Conservation (phyloP, 2,888 invertebrate genomes). For the Lasioglossum marginatum region DNA sequence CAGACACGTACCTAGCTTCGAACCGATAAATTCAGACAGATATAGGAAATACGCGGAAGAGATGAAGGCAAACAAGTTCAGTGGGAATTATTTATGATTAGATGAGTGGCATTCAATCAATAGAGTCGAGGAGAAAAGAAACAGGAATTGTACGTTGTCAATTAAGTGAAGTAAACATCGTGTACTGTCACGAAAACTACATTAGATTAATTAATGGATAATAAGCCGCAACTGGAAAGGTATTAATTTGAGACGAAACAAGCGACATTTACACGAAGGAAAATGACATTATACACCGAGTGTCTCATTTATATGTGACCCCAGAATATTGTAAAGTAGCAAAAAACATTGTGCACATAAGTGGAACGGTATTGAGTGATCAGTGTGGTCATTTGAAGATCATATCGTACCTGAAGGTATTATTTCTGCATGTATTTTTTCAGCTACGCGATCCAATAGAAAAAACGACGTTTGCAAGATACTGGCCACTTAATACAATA, state of each 20-base stretch:
- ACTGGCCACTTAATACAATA: too few relatives aligned
- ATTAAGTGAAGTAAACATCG: background rate
- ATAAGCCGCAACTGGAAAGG: background rate
- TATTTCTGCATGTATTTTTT: too few relatives aligned
- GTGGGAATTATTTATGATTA: conserved; percentile 1
- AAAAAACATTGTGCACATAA: background rate
- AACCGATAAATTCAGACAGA: conserved; percentile 6
- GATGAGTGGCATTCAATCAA: background rate
- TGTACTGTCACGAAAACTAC: background rate
- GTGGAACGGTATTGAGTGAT: too few relatives aligned
- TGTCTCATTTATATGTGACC: too few relatives aligned
- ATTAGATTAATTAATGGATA: background rate
- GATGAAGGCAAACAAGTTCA: background rate
- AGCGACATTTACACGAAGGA: background rate
- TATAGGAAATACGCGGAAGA: background rate
- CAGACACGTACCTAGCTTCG: background rate
- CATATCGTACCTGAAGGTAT: too few relatives aligned
- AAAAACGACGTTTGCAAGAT: too few relatives aligned
- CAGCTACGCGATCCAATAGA: too few relatives aligned
- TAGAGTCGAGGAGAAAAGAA: background rate
- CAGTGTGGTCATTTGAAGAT: too few relatives aligned
- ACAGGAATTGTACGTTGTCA: background rate
- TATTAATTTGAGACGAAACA: background rate
- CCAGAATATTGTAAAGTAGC: background rate
- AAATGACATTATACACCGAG: background rate